Base-by-base conservation (phyloP, 2,797 vertebrate species). In the Sarcoramphus papa region DNA sequence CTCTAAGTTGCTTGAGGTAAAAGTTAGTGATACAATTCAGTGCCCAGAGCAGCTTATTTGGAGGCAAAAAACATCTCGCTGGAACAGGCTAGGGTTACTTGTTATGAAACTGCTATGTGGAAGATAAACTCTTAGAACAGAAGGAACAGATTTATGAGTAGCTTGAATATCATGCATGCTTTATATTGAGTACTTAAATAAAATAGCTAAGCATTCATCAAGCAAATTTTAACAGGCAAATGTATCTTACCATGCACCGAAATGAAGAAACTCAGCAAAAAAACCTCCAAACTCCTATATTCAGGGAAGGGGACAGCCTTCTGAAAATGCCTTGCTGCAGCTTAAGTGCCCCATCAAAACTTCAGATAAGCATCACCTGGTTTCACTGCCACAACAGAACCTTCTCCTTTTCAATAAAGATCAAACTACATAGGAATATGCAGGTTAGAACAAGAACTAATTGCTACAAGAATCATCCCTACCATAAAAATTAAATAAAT, bases 391-490 rank as follows among this genome's bases (percentile, higher is more conserved):
- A 60, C 43, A 85, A 31, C 13, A 76, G 35, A 85, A 51, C 14
- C 54, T 68, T 12, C n/a, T 63, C 47, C 51, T 89, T 74, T 76
- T 53, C 64, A 67, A 45, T 27, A 74, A 63, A 14, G 37, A 74
- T 33, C 64, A 83, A 79, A 70, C 40, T 33, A 15, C 1, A 0
- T 1, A 35, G 15, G 18, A 89, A 80, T 24, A 64, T 2, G 11
- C 59, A 92, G 60, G 84, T 77, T 88, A 83, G 45, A 92, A 90
- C 53, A 77, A 72, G 68, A 88, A 74, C 33, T 75, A 70, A 67
- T 17, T 18, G 53, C 48, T 56, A 43, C 40, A 80, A 31, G 68
- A 72, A 88, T 30, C 23, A 51, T 13, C 50, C 45, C 40, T 73
- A 25, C 17, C 40, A 50, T 43, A 10, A 74, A 21, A 94, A 92